A percentile compares a stretch with the other conserved stretches of the same genome.
Conservation (phyloP, 1,140 invertebrate species). For the Hylaeus anthracinus region DNA sequence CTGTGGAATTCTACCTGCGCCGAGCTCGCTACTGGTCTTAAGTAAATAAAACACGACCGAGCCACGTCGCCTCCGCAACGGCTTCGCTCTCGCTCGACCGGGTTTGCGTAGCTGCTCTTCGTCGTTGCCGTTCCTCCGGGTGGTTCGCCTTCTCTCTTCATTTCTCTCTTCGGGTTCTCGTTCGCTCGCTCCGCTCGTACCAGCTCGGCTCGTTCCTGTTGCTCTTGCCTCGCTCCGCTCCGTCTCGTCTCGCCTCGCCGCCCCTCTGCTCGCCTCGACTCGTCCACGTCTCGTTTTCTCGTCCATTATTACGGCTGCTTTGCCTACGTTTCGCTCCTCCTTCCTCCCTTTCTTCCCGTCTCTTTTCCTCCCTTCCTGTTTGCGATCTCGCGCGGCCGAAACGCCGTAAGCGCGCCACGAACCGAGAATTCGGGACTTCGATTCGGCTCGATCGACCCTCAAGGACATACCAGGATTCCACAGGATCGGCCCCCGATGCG, state of each 20-base stretch:
- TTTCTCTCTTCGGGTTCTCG: slow-evolving; percentile 11
- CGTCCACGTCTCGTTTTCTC: slow-evolving; percentile 67
- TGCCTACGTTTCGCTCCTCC: slow-evolving; percentile 65
- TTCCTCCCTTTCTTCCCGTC: neutral
- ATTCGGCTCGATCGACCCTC: slow-evolving; percentile 45
- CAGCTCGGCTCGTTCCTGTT: slow-evolving; percentile 9
- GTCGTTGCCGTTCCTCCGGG: slow-evolving; percentile 28
- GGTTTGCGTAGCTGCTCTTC: slow-evolving; percentile 42
- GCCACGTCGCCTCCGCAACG: slow-evolving; percentile 71
- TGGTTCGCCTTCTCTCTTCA: slow-evolving; percentile 19
- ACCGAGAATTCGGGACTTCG: slow-evolving; percentile 50
- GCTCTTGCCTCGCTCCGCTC: slow-evolving; percentile 8
- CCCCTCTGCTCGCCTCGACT: slow-evolving; percentile 41
- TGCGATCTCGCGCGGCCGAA: neutral
- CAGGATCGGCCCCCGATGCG: neutral
- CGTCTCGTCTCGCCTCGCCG: slow-evolving; percentile 14
- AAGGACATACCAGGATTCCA: slow-evolving; percentile 49
- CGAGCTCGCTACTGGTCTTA: slow-evolving; percentile 79
- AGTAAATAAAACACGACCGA: slow-evolving; percentile 80
- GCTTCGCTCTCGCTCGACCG: slow-evolving; percentile 49
- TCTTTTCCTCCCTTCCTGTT: slow-evolving; percentile 3
- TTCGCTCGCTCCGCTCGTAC: slow-evolving; percentile 19
- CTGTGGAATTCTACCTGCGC: slow-evolving; percentile 80
- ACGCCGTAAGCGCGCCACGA: slow-evolving; percentile 30
- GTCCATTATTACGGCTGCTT: slow-evolving; percentile 75